Evolutionary conservation across 1,140 invertebrate species (phyloP), one percentile per base, ranked within the genome.

Genomic region (Drosophila sechellia): DNA sequence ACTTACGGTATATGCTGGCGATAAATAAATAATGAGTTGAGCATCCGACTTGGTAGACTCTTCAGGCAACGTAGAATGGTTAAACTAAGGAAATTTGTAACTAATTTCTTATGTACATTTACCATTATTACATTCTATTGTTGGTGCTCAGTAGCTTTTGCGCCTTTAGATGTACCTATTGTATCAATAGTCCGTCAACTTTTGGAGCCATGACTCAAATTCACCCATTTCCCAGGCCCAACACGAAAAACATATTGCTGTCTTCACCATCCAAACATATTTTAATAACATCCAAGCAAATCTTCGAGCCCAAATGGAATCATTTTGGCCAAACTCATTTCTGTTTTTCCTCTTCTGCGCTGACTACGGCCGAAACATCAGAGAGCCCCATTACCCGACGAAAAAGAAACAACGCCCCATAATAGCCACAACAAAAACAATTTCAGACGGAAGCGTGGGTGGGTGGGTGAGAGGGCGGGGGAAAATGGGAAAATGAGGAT

Each of bases 331-430:
- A 85, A 85, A 83, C 65, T 75, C 79, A 83, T 75, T 71, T 79
- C 27, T 0, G 53, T 49, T 77, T 77, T 37, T 75, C 25, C 42
- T 58, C 55, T 48, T 49, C 43, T 6, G 35, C 42, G 35, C 17
- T 49, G 68, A 73, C 63, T 59, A 77, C 77, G 77, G 78, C 64
- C 31, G 76, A 81, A 61, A 49, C 75, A 64, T 50, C 65, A 76
- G 72, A 53, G 54, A 45, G 15, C 48, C 49, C 45, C 48, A n/a
- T 15, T 35, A 31, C 8, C 45, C 27, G 31, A n/a, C 55, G 5
- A 10, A 45, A 73, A 61, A 78, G 72, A 83, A 86, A 87, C 81
- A 86, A 86, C 81, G 83, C 81, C 83, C 78, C 81, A 72, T 81
- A 81, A 87, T 85, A 74, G 48, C 63, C 56, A 48, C 59, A 74